phyloP scores from a whole-genome alignment of 2,113 vertebrate species.

The Apistogramma diplotaenia region DNA sequence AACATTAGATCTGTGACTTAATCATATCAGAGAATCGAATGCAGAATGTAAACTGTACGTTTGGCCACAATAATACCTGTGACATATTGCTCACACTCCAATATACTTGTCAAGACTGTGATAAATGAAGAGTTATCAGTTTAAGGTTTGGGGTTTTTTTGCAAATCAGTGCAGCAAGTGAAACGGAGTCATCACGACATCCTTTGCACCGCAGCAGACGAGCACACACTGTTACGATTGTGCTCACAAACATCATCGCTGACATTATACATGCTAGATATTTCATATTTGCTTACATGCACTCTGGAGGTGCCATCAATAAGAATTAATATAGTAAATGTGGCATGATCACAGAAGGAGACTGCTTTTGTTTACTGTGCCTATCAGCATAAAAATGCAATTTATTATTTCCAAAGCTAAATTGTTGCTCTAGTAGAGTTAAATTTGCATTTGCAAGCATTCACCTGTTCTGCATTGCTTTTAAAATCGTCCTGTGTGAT shows the following conservation, averaged over 20 bases:
- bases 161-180: neutral
- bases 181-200: neutral
- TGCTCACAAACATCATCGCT: neutral
- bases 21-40: conserved; percentile 24
- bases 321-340: neutral
- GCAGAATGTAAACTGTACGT: conserved; percentile 48
- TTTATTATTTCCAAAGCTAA: neutral
- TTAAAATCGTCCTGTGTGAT: neutral
- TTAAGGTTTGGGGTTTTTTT: neutral
- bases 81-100: conserved; percentile 16
- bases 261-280: neutral
- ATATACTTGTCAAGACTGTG: conserved; percentile 10
- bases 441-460: neutral
- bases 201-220: neutral
- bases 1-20: conserved; percentile 50
- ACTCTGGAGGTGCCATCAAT: too few relatives aligned
- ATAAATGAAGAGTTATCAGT: conserved; percentile 20
- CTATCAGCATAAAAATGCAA: neutral
- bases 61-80: conserved; percentile 38
- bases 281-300: neutral
- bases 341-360: neutral
- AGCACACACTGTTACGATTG: neutral
- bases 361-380: neutral
- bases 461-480: neutral
- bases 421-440: neutral